Evolutionary conservation across 2,797 vertebrate genomes (phyloP).

Genomic region (Hafferia zeledoni): DNA sequence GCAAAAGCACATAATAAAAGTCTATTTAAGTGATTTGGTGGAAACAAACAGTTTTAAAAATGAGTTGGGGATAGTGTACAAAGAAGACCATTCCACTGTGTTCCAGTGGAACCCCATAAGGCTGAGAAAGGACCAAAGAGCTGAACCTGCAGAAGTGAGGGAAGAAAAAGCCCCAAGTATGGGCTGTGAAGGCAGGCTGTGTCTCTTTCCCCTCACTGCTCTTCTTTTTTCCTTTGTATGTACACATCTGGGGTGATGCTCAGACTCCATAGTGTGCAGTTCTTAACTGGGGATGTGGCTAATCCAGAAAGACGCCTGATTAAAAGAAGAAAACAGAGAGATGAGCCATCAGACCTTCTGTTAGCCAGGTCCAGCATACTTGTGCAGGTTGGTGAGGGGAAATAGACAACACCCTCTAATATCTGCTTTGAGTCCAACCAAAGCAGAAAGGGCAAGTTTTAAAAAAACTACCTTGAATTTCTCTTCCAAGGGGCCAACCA

Average conservation of each 20-base stretch:
- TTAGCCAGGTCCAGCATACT: background rate
- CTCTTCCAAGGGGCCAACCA: background rate
- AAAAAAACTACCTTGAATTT: background rate
- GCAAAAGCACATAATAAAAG: slow-evolving; percentile 54
- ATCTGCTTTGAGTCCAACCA: background rate
- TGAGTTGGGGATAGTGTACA: background rate
- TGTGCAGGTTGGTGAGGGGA: background rate
- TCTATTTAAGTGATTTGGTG: slow-evolving; percentile 47
- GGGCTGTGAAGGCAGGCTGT: background rate
- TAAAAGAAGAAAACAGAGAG: background rate
- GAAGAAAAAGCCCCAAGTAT: background rate
- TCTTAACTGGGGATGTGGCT: background rate
- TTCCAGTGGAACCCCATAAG: background rate
- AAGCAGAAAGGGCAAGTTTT: background rate
- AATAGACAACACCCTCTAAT: background rate
- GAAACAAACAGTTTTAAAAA: slow-evolving; percentile 4
- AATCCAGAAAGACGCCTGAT: background rate
- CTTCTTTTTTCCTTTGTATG: background rate
- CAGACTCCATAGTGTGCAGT: background rate
- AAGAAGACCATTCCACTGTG: background rate
- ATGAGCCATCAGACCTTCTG: background rate
- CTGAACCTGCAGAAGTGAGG: background rate
- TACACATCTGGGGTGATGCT: background rate
- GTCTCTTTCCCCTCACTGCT: background rate
- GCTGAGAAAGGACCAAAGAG: background rate